Evolutionary conservation across 2,113 vertebrate genomes (phyloP).

Genomic region (Cichladusa arquata): DNA sequence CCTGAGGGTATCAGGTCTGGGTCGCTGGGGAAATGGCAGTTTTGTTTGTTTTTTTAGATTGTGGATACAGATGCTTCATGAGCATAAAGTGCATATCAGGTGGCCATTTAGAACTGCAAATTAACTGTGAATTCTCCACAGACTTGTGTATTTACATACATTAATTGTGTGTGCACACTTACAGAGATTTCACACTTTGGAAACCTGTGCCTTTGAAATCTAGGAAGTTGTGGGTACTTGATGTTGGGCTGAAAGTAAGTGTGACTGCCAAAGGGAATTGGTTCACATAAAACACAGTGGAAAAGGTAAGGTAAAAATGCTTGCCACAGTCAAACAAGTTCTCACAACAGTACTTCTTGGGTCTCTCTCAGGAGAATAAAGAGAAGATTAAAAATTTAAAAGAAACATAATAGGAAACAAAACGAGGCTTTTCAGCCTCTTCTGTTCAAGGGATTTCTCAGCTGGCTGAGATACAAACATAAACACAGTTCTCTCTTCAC

Average conservation of each 20-base stretch:
- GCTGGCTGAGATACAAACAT: neutral
- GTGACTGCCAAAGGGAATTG: neutral
- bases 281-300: neutral
- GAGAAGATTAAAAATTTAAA: neutral
- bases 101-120: neutral
- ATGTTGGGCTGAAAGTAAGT: neutral
- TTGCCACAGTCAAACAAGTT: neutral
- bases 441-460: neutral
- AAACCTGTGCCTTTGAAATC: neutral
- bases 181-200: accelerated
- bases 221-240: neutral
- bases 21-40: no score
- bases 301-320: neutral
- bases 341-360: neutral
- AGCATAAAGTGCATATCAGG: neutral
- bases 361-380: neutral
- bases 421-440: neutral
- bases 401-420: neutral
- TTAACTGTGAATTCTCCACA: neutral
- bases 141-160: neutral
- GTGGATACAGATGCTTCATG: neutral
- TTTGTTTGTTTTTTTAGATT: neutral
- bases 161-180: no score
- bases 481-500: neutral
- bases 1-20: no score